Evolutionary conservation across 2,888 invertebrate species (phyloP).

Genomic region (Xestia rhomboidea): DNA sequence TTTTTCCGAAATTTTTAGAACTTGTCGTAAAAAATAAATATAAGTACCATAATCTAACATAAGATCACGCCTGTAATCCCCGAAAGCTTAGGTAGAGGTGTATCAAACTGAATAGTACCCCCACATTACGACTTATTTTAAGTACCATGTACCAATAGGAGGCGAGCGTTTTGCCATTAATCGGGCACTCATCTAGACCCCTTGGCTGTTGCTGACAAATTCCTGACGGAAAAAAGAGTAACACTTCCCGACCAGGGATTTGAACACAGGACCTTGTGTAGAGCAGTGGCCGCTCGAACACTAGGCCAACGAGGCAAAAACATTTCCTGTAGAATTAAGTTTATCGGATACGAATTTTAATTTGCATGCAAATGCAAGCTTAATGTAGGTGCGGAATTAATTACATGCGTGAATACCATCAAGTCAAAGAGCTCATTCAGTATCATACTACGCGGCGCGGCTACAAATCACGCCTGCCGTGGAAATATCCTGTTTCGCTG

Average conservation of each 20-base stretch:
- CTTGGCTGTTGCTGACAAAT: neutral
- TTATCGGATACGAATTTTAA: constrained; percentile 49
- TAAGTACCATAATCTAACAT: no score
- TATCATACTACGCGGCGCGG: constrained; percentile 21
- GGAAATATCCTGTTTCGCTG: constrained; percentile 53
- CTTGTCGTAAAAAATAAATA: no score
- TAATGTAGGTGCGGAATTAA: constrained; percentile 62
- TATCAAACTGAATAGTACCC: neutral
- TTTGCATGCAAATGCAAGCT: constrained; percentile 59
- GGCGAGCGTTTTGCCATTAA: neutral
- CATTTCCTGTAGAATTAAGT: constrained; percentile 18
- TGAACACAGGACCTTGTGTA: neutral
- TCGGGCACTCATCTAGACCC: neutral
- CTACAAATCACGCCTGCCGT: constrained; percentile 48
- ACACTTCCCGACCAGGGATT: neutral
- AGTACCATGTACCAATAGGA: neutral
- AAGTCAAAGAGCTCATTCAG: constrained; percentile 48
- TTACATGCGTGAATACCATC: constrained; percentile 54
- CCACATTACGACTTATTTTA: neutral
- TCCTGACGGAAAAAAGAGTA: neutral
- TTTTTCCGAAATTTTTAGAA: constrained; percentile 2
- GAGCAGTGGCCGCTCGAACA: neutral
- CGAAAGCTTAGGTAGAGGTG: neutral
- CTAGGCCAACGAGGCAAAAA: neutral
- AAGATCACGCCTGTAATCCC: neutral